phyloP scores from a whole-genome alignment of 2,113 vertebrate genomes.

The Periophthalmodon schlosseri region DNA sequence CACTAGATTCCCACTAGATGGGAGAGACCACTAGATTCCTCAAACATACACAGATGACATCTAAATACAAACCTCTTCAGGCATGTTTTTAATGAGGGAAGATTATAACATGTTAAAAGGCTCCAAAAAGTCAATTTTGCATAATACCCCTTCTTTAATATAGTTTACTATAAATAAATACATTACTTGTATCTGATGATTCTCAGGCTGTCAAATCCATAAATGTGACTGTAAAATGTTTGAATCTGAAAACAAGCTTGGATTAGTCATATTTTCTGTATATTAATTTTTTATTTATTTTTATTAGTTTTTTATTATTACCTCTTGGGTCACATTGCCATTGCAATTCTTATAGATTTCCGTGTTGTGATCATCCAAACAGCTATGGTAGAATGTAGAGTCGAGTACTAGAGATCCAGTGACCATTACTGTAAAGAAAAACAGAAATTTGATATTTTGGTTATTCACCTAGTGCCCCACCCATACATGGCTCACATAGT shows the following conservation, averaged over 20 bases:
- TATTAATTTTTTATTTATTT: neutral
- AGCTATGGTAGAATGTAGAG: neutral
- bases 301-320: neutral
- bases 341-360: neutral
- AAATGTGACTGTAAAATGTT: conserved; percentile 40
- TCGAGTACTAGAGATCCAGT: neutral
- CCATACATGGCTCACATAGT: no score
- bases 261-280: neutral
- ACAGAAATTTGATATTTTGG: neutral
- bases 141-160: no score
- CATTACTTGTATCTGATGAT: conserved; percentile 45
- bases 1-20: no score
- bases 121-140: no score
- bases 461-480: neutral
- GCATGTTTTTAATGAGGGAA: no score
- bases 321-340: neutral
- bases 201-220: conserved; percentile 43
- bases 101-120: no score
- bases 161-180: neutral
- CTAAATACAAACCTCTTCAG: no score
- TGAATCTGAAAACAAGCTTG: conserved; percentile 54
- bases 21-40: no score
- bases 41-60: no score
- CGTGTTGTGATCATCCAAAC: neutral
- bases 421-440: neutral